These are phyloP conservation scores for Thera britannica DNA, from an alignment of 2,888 invertebrate genomes.

Conservation along the genomic window DNA sequence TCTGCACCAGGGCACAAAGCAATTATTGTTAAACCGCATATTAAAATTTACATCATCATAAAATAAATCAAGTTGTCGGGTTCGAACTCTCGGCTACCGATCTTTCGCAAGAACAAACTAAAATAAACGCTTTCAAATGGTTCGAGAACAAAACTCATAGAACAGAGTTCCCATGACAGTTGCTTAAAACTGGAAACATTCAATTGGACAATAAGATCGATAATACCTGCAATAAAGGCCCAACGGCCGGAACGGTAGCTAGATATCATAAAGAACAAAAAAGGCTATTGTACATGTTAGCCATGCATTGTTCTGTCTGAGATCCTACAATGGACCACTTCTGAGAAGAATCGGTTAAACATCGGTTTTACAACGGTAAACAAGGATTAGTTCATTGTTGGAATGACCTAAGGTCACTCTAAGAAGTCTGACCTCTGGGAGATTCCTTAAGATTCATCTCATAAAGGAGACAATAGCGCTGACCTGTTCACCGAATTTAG, in stretches of 20 bases:
- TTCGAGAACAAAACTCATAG: slow-evolving; percentile 40
- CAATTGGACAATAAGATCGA: slow-evolving; percentile 79
- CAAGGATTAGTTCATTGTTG: slow-evolving; percentile 69
- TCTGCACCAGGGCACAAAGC: slow-evolving; percentile 32
- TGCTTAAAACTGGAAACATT: slow-evolving; percentile 71
- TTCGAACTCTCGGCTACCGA: slow-evolving; percentile 45
- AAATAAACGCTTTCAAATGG: slow-evolving; percentile 35
- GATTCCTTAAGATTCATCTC: slow-evolving; percentile 34
- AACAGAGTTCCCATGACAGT: slow-evolving; percentile 70
- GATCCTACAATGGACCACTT: slow-evolving; percentile 60
- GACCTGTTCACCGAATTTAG: slow-evolving; percentile 29
- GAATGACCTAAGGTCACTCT: slow-evolving; percentile 75
- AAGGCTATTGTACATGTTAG: slow-evolving; percentile 62
- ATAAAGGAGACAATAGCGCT: slow-evolving; percentile 22
- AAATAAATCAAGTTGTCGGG: slow-evolving; percentile 40
- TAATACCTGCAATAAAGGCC: slow-evolving; percentile 74
- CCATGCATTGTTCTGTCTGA: slow-evolving; percentile 59
- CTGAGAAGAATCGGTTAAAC: slow-evolving; percentile 58
- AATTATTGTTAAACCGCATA: slow-evolving; percentile 51
- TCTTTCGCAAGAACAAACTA: slow-evolving; percentile 35
- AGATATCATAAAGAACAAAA: slow-evolving; percentile 75
- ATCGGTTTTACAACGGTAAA: slow-evolving; percentile 71
- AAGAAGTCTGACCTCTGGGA: slow-evolving; percentile 68
- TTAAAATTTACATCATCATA: slow-evolving; percentile 62
- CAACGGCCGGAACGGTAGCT: slow-evolving; percentile 81